Base-by-base conservation (phyloP, 2,888 invertebrate genomes). In the Mythimna lalbum region DNA sequence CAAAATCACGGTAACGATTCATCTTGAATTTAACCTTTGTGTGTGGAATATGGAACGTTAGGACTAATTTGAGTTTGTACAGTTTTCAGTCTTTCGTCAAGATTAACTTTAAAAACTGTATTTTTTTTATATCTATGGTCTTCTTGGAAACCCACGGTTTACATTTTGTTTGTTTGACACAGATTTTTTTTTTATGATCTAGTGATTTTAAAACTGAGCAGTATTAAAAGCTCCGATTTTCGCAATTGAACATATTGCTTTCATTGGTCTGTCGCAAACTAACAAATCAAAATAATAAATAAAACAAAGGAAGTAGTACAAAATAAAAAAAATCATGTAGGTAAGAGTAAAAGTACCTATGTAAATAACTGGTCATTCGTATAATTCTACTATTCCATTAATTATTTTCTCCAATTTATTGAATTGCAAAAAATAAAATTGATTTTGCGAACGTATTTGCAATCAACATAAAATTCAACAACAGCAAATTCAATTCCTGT, bases 1-100 rank as follows among this genome's bases (percentile, higher is more conserved):
- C 84, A 72, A 84, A 85, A 84, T 78, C 74, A 61, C 81, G 76
- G 80, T 80, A 84, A 70, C 76, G 61, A 79, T 78, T 71, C 75
- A 50, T 27, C 63, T 75, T 74, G 49, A 55, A 61, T 57, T 73
- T 72, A 69, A 80, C 76, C 69, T 65, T 61, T 55, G 52, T 61
- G 43, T 36, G 49, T 47, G 53, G 66, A 56, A 57, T 69, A 66
- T 64, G 71, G 61, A 64, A 76, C 60, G 59, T 19, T 17, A 36
- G 36, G 0, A 36, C 12, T 39, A 39, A 39, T 39, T 63, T 47
- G 17, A 31, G 14, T 62, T 69, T 52, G 27, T 67, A 79, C 63
- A 53, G 49, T 74, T 72, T 76, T 59, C 4, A 2, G 49, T 21
- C 19, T 31, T 43, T 9, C n/a, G 27, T 76, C 65, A 65, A 70